Percentiles rank a stretch among this genome's conserved stretches.
phyloP scores from a whole-genome alignment of 2,797 vertebrate genomes.

The Arremon aurantiirostris region DNA sequence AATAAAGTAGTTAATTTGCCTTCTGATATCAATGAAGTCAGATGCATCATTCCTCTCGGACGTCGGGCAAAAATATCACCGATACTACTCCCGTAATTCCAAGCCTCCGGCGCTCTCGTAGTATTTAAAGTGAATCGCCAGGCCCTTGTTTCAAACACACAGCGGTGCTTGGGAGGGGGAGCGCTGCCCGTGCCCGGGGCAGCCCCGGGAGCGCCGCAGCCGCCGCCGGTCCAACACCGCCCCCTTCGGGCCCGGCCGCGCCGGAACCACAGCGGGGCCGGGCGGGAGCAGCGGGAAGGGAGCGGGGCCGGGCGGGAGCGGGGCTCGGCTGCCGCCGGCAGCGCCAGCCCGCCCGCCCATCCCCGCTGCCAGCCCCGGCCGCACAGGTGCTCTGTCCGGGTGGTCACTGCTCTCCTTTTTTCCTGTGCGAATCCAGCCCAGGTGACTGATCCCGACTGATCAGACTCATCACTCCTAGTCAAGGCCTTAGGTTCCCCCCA shows the following conservation, averaged over 20 bases:
- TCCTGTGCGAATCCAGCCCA: accelerated
- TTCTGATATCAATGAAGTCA: background rate
- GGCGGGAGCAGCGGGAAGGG: too few species aligned
- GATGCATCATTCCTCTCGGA: background rate
- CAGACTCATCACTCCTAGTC: accelerated
- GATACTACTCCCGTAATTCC: accelerated
- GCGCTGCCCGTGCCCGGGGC: background rate
- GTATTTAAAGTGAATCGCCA: accelerated
- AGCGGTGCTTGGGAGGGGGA: accelerated
- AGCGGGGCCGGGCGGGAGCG: too few species aligned
- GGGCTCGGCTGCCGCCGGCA: accelerated
- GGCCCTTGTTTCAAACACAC: accelerated
- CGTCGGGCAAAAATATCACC: background rate
- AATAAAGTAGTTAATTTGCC: background rate
- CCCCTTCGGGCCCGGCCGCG: background rate
- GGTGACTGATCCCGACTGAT: background rate
- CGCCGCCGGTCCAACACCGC: background rate
- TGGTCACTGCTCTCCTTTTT: accelerated
- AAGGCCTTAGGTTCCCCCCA: accelerated
- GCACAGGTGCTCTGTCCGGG: accelerated
- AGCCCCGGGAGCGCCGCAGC: background rate
- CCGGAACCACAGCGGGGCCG: too few species aligned
- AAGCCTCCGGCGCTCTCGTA: accelerated
- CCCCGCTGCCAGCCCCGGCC: background rate
- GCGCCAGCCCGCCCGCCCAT: background rate